phyloP scores from a whole-genome alignment of 1,140 invertebrate species.

The Ips typographus region DNA sequence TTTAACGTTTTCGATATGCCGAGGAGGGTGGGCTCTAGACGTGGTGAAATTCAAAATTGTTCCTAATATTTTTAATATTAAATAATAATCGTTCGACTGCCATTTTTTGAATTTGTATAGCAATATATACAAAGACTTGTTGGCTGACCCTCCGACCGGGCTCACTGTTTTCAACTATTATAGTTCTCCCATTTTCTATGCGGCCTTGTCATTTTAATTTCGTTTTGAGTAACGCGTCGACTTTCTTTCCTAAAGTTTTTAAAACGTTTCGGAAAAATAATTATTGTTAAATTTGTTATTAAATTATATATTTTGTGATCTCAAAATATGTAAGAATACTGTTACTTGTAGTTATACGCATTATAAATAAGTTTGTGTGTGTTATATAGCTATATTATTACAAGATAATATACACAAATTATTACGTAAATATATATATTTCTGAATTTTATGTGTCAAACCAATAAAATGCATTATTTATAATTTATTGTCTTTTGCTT shows the following conservation, averaged over 20 bases:
- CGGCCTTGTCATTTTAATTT: too few relatives aligned
- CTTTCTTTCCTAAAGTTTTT: constrained; percentile 17
- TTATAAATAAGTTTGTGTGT: constrained; percentile 48
- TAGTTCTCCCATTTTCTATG: too few relatives aligned
- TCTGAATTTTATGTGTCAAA: constrained; percentile 52
- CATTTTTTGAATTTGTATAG: constrained; percentile 43
- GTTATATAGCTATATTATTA: constrained; percentile 48
- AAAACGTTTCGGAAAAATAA: constrained; percentile 23
- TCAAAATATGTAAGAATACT: constrained; percentile 51
- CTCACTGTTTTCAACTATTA: neutral
- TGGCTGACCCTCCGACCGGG: neutral
- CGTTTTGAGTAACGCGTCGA: neutral
- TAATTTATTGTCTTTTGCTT: constrained; percentile 24
- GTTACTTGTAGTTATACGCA: constrained; percentile 46
- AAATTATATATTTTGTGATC: constrained; percentile 52
- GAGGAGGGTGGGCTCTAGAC: neutral
- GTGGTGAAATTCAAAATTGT: constrained; percentile 42
- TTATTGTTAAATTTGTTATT: constrained; percentile 51
- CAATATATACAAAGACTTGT: constrained; percentile 33
- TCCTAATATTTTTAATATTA: constrained; percentile 37
- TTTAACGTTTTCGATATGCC: neutral
- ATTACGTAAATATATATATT: constrained; percentile 51
- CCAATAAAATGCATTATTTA: constrained; percentile 50
- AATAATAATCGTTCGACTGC: constrained; percentile 42
- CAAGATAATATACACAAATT: constrained; percentile 48